A percentile compares a stretch with the other conserved stretches of the same genome.
phyloP scores from a whole-genome alignment of 2,888 invertebrate genomes.

The Pseudococcus longispinus region DNA sequence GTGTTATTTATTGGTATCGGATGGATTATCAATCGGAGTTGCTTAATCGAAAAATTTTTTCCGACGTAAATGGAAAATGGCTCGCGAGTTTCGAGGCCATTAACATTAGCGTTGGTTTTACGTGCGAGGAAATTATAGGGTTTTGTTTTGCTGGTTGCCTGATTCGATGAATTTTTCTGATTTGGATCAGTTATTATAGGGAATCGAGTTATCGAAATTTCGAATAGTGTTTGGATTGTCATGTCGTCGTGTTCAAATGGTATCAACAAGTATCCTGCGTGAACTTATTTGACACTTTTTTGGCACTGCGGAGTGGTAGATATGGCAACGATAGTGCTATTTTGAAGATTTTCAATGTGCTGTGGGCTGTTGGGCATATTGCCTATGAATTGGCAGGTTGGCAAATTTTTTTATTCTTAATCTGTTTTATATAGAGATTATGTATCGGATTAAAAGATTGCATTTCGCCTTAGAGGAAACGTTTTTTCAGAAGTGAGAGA shows the following conservation, averaged over 20 bases:
- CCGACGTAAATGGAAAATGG: background rate
- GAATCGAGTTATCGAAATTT: background rate
- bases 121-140: background rate
- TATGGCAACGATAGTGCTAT: background rate
- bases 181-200: background rate
- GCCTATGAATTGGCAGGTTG: background rate
- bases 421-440: no score
- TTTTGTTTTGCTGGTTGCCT: no score
- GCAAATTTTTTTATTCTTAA: no score
- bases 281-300: background rate
- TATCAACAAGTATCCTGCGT: background rate
- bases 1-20: background rate
- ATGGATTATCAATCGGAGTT: background rate
- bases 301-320: background rate
- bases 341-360: background rate
- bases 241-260: background rate
- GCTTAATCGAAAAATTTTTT: background rate
- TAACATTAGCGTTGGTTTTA: background rate
- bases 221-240: background rate
- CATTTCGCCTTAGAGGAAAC: no score
- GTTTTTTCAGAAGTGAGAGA: no score
- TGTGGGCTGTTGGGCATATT: background rate
- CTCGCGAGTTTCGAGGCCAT: background rate
- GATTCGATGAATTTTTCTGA: background rate
- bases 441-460: no score